Evolutionary conservation across 2,113 vertebrate genomes (phyloP).

Genomic region (Macheiramphus alcinus): DNA sequence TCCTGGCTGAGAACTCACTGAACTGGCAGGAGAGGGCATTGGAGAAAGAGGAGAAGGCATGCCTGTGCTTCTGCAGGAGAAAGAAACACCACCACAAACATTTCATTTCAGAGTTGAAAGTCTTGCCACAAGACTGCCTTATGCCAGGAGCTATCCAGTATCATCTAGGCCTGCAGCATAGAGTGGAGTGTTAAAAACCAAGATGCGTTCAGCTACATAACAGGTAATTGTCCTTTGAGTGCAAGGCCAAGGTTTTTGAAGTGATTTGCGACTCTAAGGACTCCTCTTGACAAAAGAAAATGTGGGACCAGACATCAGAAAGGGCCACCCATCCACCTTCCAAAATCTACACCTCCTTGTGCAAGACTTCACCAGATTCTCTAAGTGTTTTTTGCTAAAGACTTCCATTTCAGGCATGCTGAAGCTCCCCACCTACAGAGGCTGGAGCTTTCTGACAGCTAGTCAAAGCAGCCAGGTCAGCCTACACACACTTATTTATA

Average conservation of each 20-base stretch:
- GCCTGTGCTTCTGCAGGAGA: slow-evolving; percentile 74
- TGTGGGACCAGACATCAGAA: not conserved
- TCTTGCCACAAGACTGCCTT: not conserved
- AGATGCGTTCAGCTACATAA: not conserved
- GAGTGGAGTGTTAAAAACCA: not conserved
- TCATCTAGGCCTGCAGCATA: not conserved
- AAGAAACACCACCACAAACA: not conserved
- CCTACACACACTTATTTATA: not conserved
- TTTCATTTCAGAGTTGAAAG: not conserved
- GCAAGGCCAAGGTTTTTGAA: not conserved
- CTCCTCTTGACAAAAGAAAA: not conserved
- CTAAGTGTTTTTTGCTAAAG: not conserved
- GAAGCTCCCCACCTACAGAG: not conserved
- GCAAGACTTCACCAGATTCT: not conserved
- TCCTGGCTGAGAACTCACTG: slow-evolving; percentile 65
- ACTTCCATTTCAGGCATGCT: not conserved
- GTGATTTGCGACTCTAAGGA: not conserved
- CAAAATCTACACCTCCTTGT: not conserved
- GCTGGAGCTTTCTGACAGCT: not conserved
- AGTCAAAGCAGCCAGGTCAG: not conserved
- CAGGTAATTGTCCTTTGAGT: not conserved
- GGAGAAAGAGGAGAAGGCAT: slow-evolving; percentile 79
- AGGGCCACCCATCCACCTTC: not conserved
- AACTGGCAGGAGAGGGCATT: slow-evolving; percentile 80
- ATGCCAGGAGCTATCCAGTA: not conserved